Base-by-base conservation (phyloP, 2,888 invertebrate genomes). In the Linnaemya vulpina region DNA sequence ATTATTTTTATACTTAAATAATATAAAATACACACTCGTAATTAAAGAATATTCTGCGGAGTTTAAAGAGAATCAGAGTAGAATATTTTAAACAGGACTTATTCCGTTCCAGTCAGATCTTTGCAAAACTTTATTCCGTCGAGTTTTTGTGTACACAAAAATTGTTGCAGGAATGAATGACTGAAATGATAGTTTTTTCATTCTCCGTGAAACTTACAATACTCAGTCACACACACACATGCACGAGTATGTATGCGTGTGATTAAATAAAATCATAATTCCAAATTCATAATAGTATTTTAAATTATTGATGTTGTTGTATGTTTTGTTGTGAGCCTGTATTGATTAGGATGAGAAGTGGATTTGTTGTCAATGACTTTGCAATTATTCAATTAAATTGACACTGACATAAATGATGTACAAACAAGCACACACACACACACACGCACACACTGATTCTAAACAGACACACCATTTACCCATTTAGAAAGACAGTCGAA, bases 331-430 rank as follows among this genome's bases (percentile, higher is more conserved):
- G 30, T 58, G 43, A n/a, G 30, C 11, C 38, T 40, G 58, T 58
- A 79, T 75, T 70, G 63, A 65, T 60, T 74, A 70, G 30, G 30
- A 65, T 51, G 74, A 70, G 20, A 70, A 63, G 63, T 83, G 70
- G 22, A 71, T 71, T 67, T 79, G 75, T 38, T 80, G 79, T 84
- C 79, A 80, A 84, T 80, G 79, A 60, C 53, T 79, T 51, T 67
- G 62, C 75, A 84, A 84, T 80, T 84, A 84, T 84, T 80, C 60
- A 76, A 84, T 84, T 84, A 80, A 67, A 71, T 79, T 84, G 79
- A 84, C 84, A 84, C 65, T 84, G 78, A 74, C 74, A 79, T 83
- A 62, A 77, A 62, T 65, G 70, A 58, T 46, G 35, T 51, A 51
- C 51, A 3, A 17, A 53, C 38, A 67, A 10, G 2, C 53, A 68